Evolutionary conservation across 2,113 vertebrate genomes (phyloP).

Genomic region (Mustelus asterias): DNA sequence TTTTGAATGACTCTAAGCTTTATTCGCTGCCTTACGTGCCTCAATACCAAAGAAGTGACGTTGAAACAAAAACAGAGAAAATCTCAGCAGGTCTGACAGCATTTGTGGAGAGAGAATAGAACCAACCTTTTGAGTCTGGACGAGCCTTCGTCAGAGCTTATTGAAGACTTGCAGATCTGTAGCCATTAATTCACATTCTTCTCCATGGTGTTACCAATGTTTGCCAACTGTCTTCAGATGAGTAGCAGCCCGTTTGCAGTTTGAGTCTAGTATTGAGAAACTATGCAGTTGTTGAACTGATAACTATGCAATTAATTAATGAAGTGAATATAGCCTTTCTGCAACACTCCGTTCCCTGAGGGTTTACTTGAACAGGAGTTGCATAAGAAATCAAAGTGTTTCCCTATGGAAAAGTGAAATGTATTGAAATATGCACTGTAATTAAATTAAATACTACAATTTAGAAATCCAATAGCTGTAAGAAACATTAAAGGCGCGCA

Average conservation of each 20-base stretch:
- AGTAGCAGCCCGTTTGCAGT: neutral
- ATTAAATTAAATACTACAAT: slow-evolving; percentile 7
- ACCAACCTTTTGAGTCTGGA: too few relatives aligned
- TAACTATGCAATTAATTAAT: slow-evolving; percentile 17
- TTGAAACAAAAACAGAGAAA: neutral
- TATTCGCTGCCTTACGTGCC: neutral
- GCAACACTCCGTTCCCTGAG: neutral
- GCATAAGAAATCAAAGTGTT: neutral
- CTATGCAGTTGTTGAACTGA: neutral
- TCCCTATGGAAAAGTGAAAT: neutral
- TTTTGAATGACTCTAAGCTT: neutral
- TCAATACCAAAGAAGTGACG: neutral
- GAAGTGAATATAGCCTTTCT: neutral
- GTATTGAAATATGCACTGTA: slow-evolving; percentile 1
- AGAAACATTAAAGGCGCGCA: neutral
- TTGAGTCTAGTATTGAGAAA: neutral
- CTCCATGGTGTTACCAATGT: neutral
- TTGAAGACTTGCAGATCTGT: neutral
- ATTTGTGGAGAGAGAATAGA: too few relatives aligned
- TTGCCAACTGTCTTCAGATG: neutral
- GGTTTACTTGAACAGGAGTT: neutral
- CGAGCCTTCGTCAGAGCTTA: too few relatives aligned
- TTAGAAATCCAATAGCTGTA: slow-evolving; percentile 8
- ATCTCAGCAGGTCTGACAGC: too few relatives aligned
- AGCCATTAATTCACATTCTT: neutral